Conservation (phyloP, 2,888 invertebrate genomes). For the Ashinkailepas kermadecensis region DNA sequence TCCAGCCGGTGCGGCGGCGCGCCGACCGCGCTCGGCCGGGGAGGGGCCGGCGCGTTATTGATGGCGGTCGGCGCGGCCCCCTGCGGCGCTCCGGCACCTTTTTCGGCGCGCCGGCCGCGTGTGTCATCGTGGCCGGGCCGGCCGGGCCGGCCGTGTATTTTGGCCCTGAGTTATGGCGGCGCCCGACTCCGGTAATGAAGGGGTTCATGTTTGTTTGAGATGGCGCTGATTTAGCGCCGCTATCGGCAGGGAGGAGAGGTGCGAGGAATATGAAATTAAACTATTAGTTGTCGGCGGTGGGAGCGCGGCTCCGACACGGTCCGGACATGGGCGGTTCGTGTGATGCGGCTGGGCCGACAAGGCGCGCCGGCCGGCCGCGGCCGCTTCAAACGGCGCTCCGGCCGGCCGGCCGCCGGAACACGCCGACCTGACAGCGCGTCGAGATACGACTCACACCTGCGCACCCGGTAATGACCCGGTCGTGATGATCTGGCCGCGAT, state of each 20-base stretch:
- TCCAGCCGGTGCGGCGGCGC: background rate
- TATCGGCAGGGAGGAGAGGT: background rate
- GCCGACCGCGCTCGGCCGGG: background rate
- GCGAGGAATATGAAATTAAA: slow-evolving; percentile 20
- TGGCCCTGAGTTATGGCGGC: background rate
- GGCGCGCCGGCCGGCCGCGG: no score
- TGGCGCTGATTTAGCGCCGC: slow-evolving; percentile 5
- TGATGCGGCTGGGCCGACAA: background rate
- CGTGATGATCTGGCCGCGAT: no score
- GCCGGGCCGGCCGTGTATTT: background rate
- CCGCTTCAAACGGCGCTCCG: no score
- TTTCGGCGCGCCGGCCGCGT: background rate
- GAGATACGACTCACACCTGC: no score
- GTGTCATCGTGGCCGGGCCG: background rate
- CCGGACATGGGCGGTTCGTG: background rate
- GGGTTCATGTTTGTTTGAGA: slow-evolving; percentile 21
- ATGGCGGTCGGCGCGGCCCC: background rate
- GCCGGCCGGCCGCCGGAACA: no score
- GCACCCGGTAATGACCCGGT: no score
- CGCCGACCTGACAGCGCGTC: no score
- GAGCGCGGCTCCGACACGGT: background rate
- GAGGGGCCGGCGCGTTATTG: background rate
- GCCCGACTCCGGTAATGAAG: slow-evolving; percentile 6
- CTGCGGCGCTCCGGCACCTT: slow-evolving; percentile 12
- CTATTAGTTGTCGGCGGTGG: background rate